Evolutionary conservation across 1,140 invertebrate genomes (phyloP), one percentile per base, ranked within the genome.

Genomic region (Gryon sp.): DNA sequence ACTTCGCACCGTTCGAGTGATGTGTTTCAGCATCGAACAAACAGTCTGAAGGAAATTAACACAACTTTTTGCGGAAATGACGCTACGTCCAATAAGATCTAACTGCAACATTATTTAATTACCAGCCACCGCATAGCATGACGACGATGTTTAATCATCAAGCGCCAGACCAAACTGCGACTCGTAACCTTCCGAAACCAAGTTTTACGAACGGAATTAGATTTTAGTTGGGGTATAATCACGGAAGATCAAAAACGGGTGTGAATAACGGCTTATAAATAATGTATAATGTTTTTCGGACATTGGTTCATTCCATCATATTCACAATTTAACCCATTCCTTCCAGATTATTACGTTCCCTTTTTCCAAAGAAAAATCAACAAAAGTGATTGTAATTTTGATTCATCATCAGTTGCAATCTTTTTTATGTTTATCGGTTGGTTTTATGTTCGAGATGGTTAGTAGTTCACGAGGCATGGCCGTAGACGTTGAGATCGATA

Each of bases 381-480:
- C 72, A 28, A 18, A 7, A 26, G 22, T 57, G 30, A 11, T 19
- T 32, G 22, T 20, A 9, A n/a, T 41, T 28, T 45, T 14, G 1
- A 9, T 53, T 45, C 1, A 45, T 18, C 18, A 5, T 8, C 12
- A 26, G 22, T 9, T 24, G 11, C 28, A 8, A 18, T 6, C 14
- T n/a, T 7, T 53, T 11, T n/a, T 26, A 40, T 52, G 12, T 26
- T 43, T 14, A 12, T 9, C 16, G 11, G 11, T 53, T 22, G 16
- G n/a, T 43, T 34, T 60, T 14, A 26, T 62, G 53, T 70, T 26
- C 57, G 22, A 77, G 55, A 65, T 77, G 68, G 62, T 79, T 75
- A 85, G 82, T 83, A 76, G 87, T 88, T 88, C 86, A 88, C 86
- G 84, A 87, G 86, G 86, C 87, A 88, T 88, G 87, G 86, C 74